Conservation (phyloP, 2,888 invertebrate genomes). For the Limulus polyphemus region DNA sequence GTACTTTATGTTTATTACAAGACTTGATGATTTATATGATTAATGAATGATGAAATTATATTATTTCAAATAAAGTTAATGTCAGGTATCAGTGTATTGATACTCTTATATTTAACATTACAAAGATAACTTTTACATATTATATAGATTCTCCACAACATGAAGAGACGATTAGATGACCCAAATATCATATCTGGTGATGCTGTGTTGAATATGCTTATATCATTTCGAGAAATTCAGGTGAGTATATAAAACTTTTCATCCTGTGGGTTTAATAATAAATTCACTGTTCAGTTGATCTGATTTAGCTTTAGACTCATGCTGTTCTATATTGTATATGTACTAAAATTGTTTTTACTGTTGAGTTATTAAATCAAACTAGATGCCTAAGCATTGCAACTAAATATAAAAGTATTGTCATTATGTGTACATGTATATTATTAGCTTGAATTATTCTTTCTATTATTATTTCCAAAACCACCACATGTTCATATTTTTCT, state of each 20-base stretch:
- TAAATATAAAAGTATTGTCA: too few species aligned
- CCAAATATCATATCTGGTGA: constrained; percentile 92
- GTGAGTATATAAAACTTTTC: constrained; percentile 29
- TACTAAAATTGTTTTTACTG: too few species aligned
- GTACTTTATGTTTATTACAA: not conserved
- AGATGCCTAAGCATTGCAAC: too few species aligned
- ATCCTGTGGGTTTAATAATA: too few species aligned
- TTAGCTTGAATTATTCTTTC: too few species aligned
- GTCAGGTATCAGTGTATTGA: not conserved
- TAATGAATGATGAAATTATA: not conserved
- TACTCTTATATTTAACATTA: not conserved
- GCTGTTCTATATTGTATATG: not conserved
- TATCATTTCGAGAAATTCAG: constrained; percentile 79
- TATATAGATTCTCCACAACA: constrained; percentile 59
- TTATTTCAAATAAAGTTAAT: not conserved
- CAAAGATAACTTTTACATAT: constrained; percentile 9
- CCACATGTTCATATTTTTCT: too few species aligned
- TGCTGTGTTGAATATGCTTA: constrained; percentile 84
- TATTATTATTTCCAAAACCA: too few species aligned
- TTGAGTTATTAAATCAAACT: not conserved
- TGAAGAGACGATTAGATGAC: constrained; percentile 87
- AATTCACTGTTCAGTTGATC: too few species aligned
- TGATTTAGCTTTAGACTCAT: not conserved
- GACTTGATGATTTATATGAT: too few species aligned
- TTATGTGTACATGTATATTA: too few species aligned